These are phyloP conservation scores for Stegostoma tigrinum DNA, from an alignment of 2,113 vertebrate genomes.

Conservation along the genomic window DNA sequence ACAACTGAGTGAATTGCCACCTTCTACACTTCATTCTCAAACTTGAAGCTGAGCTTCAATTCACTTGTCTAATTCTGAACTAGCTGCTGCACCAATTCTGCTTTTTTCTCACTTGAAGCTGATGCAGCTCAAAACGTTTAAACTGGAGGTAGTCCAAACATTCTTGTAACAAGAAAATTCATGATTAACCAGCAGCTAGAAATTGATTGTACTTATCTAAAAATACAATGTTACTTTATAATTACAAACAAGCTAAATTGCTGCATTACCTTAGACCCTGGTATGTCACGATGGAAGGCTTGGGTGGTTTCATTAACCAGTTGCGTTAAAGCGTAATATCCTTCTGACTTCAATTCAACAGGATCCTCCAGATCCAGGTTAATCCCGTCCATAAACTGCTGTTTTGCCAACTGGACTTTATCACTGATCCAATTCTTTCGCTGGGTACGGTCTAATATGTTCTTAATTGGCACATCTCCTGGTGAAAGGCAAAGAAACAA, in stretches of 20 bases:
- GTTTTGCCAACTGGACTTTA: slow-evolving; percentile 72
- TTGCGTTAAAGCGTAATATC: slow-evolving; percentile 76
- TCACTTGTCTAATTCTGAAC: neutral
- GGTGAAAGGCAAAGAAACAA: neutral
- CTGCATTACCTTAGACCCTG: slow-evolving; percentile 78
- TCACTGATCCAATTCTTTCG: slow-evolving; percentile 77
- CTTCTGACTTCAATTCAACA: slow-evolving; percentile 60
- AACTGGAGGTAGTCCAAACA: neutral
- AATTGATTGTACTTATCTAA: neutral
- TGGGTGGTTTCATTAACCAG: slow-evolving; percentile 82
- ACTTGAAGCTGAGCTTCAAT: neutral
- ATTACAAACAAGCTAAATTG: neutral
- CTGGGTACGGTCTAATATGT: slow-evolving; percentile 66
- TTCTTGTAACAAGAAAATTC: neutral
- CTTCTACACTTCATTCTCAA: neutral
- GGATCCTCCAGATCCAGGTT: slow-evolving; percentile 88
- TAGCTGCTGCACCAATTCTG: neutral
- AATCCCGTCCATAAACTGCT: slow-evolving; percentile 90
- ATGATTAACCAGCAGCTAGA: neutral
- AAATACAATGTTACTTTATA: neutral
- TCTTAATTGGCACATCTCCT: slow-evolving; percentile 73
- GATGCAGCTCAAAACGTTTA: neutral
- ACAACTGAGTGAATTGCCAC: neutral
- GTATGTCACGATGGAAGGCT: slow-evolving; percentile 79
- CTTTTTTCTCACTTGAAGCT: neutral